phyloP scores from a whole-genome alignment of 2,113 vertebrate genomes.

The Isichthys henryi region DNA sequence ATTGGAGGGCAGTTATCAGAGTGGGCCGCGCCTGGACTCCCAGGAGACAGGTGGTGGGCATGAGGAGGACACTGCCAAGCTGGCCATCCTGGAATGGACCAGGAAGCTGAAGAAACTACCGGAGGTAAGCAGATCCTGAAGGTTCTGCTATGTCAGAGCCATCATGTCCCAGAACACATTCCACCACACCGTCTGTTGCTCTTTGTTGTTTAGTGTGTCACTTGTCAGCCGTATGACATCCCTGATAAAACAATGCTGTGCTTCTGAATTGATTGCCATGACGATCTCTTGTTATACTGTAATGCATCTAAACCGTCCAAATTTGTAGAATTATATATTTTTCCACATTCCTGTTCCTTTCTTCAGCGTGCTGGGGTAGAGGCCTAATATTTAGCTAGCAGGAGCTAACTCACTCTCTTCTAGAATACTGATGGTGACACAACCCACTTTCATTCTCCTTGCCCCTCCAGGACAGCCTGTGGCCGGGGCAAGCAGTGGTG shows the following conservation, averaged over 20 bases:
- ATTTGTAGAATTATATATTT: background rate
- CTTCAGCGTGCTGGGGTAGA: background rate
- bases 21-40: conserved; percentile 26
- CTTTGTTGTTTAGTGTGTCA: background rate
- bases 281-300: background rate
- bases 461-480: conserved; percentile 55
- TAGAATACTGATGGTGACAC: background rate
- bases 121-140: conserved; percentile 45
- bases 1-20: conserved; percentile 44
- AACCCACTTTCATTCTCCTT: background rate
- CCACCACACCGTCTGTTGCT: background rate
- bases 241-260: too few relatives aligned
- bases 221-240: background rate
- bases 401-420: background rate
- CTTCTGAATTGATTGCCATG: background rate
- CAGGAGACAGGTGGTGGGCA: conserved; percentile 27
- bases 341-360: background rate
- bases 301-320: background rate
- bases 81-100: conserved; percentile 51
- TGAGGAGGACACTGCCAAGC: conserved; percentile 46
- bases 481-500: conserved; percentile 58
- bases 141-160: too few relatives aligned
- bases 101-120: conserved; percentile 58
- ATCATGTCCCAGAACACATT: background rate
- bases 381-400: background rate